Evolutionary conservation across 2,113 vertebrate species (phyloP), one percentile per base, ranked within the genome.

Genomic region (Globicephala melas): DNA sequence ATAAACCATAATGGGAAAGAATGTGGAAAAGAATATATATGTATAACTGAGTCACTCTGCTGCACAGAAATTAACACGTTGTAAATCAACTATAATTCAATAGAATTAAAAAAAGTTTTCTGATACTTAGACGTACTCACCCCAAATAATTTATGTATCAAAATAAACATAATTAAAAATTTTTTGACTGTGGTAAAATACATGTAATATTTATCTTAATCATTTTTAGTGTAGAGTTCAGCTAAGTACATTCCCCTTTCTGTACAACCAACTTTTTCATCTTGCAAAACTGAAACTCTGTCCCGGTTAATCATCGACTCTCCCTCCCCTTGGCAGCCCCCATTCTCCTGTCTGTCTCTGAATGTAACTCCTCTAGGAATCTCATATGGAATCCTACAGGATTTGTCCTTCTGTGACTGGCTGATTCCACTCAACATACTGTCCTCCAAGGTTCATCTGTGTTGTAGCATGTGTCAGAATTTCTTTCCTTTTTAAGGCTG

Each of bases 381-480:
- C 68, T 4, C 44, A 1, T 6, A 2, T 20, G 36, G 36, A 67
- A 2, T 25, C 36, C 8, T 62, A 8, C 20, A 2, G 28, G 25
- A 2, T 41, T 9, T 28, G 58, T 33, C 58, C 58, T 38, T 55
- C 8, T 13, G 47, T 13, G 82, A 41, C 28, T 7, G 36, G 70
- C 71, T 7, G n/a, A 5, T n/a, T 26, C 44, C 82, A 26, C 26
- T 26, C 14, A 12, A 14, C 28, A 2, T 5, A 5, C 0, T 8
- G 38, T 38, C 83, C 31, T 80, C 18, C 73, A 0, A 20, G 6
- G 31, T 5, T 12, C 17, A 2, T 6, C 62, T 15, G 0, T 10
- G 28, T 1, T 3, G 73, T 3, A 17, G 11, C 0, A 0, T 13
- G 28, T 9, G 23, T 31, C 23, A 31, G 14, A n/a, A 25, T 17